Percentiles rank a stretch among this genome's conserved stretches.
Evolutionary conservation across 1,140 invertebrate species (phyloP).

Genomic region (Ylistrum balloti): DNA sequence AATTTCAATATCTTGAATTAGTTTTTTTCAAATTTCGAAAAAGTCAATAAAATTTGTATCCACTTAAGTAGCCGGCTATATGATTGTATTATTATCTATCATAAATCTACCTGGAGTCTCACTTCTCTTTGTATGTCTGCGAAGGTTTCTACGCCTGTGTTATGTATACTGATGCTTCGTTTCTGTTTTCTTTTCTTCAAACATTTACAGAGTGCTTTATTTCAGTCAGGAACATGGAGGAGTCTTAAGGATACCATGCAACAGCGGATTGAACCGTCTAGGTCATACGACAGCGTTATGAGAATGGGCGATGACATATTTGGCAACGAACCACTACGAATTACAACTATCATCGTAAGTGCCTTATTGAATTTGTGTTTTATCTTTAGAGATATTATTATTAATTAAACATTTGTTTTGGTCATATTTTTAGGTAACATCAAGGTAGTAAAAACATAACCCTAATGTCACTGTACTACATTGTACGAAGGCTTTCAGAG

Average conservation of each 20-base stretch:
- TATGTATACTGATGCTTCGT: slow-evolving; percentile 34
- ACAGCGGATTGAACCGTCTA: slow-evolving; percentile 69
- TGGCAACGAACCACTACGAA: slow-evolving; percentile 67
- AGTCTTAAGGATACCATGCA: slow-evolving; percentile 59
- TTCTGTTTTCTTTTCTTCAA: slow-evolving; percentile 52
- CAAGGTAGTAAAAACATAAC: no score
- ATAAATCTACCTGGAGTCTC: neutral
- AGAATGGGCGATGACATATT: slow-evolving; percentile 67
- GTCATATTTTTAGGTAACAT: no score
- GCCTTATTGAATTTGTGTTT: no score
- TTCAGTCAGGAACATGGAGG: slow-evolving; percentile 77
- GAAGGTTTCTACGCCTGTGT: neutral
- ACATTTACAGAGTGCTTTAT: slow-evolving; percentile 60
- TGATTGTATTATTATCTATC: no score
- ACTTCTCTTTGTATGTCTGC: slow-evolving; percentile 38
- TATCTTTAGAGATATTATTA: no score
- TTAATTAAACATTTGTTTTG: no score
- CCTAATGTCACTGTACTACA: no score
- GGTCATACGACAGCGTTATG: slow-evolving; percentile 69
- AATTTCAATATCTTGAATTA: no score
- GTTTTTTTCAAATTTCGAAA: no score
- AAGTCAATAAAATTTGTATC: no score
- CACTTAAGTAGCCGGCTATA: no score
- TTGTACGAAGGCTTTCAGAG: no score
- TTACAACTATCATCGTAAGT: slow-evolving; percentile 76